Conservation (phyloP, 2,888 invertebrate species). For the Itoplectis maculator region DNA sequence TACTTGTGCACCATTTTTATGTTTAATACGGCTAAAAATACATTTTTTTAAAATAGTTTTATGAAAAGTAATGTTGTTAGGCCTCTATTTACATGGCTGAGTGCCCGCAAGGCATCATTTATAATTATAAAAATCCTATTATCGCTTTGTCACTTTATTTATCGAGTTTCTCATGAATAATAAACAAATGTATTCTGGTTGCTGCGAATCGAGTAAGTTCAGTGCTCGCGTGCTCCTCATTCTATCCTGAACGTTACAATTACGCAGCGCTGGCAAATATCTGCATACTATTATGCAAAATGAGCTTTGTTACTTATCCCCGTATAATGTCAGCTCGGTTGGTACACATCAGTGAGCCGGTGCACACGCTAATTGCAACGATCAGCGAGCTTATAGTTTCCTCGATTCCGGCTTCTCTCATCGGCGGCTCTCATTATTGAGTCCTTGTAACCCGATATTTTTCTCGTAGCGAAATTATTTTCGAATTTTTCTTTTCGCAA, state of each 20-base stretch:
- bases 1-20: too few species aligned
- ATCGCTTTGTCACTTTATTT: neutral
- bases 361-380: slow-evolving; percentile 42
- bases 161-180: slow-evolving; percentile 20
- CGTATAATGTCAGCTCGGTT: neutral
- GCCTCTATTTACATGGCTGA: too few species aligned
- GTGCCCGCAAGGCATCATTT: too few species aligned
- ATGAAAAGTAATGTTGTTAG: too few species aligned
- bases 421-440: slow-evolving; percentile 31
- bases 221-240: neutral
- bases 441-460: slow-evolving; percentile 27
- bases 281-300: slow-evolving; percentile 38
- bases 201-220: slow-evolving; percentile 17
- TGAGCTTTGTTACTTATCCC: slow-evolving; percentile 36
- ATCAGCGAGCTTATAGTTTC: slow-evolving; percentile 29
- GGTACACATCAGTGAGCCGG: slow-evolving; percentile 7
- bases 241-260: slow-evolving; percentile 13
- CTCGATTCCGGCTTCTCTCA: slow-evolving; percentile 19
- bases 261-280: slow-evolving; percentile 25
- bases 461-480: slow-evolving; percentile 31
- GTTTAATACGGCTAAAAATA: too few species aligned
- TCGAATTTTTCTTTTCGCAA: slow-evolving; percentile 39
- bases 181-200: slow-evolving; percentile 2
- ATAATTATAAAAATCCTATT: neutral
- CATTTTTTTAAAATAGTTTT: too few species aligned